Conservation (phyloP, 2,888 invertebrate genomes). For the Conistra vaccinii region DNA sequence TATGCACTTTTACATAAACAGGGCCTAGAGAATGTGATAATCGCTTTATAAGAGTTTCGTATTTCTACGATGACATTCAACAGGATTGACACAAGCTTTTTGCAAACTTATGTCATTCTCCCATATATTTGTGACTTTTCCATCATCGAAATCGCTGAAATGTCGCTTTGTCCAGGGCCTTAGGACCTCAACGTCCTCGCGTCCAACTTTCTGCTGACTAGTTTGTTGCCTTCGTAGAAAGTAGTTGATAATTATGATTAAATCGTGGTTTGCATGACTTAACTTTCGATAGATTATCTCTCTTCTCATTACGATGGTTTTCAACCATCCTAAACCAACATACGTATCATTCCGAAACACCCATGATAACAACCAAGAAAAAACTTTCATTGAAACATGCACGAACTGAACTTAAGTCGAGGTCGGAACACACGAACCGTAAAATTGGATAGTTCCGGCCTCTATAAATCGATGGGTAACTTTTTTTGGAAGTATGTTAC, state of each 20-base stretch:
- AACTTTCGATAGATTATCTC: background rate
- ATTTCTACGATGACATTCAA: background rate
- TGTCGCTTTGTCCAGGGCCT: background rate
- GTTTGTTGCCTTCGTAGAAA: background rate
- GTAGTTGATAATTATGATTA: background rate
- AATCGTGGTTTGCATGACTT: background rate
- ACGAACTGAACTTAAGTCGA: constrained; percentile 50
- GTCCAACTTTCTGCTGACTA: background rate
- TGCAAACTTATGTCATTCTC: too few relatives aligned
- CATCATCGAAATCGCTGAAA: background rate
- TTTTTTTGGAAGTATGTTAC: too few relatives aligned
- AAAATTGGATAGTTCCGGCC: constrained; percentile 78
- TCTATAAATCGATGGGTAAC: too few relatives aligned
- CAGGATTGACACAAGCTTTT: background rate
- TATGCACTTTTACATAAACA: background rate
- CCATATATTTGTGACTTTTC: background rate
- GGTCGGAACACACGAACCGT: constrained; percentile 68
- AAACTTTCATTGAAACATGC: constrained; percentile 47
- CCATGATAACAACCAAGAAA: background rate
- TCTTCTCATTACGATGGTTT: constrained; percentile 8
- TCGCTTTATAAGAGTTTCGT: background rate
- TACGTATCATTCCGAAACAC: constrained; percentile 21
- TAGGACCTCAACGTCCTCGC: background rate
- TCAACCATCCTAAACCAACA: background rate
- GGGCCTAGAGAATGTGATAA: background rate